phyloP scores from a whole-genome alignment of 2,797 vertebrate species.

The Iguana delicatissima region DNA sequence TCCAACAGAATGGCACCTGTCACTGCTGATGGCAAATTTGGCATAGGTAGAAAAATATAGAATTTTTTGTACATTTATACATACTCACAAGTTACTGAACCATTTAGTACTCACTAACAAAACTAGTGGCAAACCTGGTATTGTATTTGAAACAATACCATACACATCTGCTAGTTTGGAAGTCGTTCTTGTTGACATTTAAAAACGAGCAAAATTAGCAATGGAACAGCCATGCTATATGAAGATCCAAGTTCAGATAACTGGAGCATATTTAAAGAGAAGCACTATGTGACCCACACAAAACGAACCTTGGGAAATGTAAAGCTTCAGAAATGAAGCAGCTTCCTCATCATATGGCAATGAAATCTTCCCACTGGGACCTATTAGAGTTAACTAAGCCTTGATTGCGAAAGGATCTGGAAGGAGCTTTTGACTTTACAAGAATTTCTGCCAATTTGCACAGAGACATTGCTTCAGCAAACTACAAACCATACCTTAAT shows the following conservation, averaged over 20 bases:
- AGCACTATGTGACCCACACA: not conserved
- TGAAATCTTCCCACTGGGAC: not conserved
- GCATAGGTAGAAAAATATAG: constrained; percentile 23
- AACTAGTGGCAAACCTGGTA: constrained; percentile 32
- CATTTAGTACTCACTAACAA: constrained; percentile 36
- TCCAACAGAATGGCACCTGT: not conserved
- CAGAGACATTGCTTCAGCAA: constrained; percentile 25
- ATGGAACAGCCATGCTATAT: not conserved
- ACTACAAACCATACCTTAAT: constrained; percentile 51
- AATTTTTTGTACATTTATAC: constrained; percentile 36
- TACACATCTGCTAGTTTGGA: constrained; percentile 59
- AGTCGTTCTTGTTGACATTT: constrained; percentile 12
- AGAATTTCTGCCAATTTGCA: constrained; percentile 50
- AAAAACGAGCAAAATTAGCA: constrained; percentile 1
- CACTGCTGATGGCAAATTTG: constrained; percentile 15
- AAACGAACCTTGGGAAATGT: constrained; percentile 13
- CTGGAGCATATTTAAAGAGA: constrained; percentile 9
- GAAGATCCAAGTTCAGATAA: constrained; percentile 11
- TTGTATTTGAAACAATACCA: constrained; percentile 57
- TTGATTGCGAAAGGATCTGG: constrained; percentile 41
- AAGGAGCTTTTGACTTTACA: constrained; percentile 21
- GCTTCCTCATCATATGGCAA: constrained; percentile 30
- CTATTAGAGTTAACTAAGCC: constrained; percentile 29
- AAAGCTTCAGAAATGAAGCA: constrained; percentile 37
- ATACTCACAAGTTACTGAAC: constrained; percentile 1